Evolutionary conservation across 2,113 vertebrate species (phyloP).

Genomic region (Opisthocomus hoazin): DNA sequence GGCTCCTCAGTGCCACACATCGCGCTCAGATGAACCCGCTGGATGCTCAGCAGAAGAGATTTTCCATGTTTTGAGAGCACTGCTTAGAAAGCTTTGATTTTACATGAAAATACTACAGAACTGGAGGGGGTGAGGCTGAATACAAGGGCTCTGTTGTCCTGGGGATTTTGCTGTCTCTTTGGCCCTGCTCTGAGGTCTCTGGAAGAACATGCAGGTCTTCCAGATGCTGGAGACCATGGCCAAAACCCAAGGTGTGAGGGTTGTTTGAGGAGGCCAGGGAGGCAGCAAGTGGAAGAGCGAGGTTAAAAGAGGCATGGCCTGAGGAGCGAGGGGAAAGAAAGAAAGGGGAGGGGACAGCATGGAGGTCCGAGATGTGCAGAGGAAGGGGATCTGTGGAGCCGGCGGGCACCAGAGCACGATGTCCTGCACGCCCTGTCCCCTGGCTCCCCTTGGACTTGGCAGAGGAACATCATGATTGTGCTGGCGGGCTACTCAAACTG

Average conservation of each 20-base stretch:
- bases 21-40: background rate
- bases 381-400: background rate
- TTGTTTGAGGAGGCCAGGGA: background rate
- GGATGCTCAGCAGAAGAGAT: background rate
- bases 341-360: rapidly evolving
- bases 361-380: background rate
- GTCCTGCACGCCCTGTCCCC: background rate
- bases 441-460: background rate
- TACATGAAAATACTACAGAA: background rate
- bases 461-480: background rate
- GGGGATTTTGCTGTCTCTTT: background rate
- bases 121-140: background rate
- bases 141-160: background rate
- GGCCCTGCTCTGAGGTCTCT: background rate
- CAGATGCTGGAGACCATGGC: background rate
- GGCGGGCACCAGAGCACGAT: background rate
- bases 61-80: background rate
- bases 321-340: background rate
- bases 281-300: background rate
- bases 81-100: background rate
- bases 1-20: background rate
- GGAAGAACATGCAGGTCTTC: background rate
- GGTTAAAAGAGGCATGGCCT: background rate
- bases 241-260: background rate
- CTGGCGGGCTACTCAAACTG: background rate